Evolutionary conservation across 92 coral and sea anemone genomes (phyloP).

Genomic region (Epizoanthus ramosus): DNA sequence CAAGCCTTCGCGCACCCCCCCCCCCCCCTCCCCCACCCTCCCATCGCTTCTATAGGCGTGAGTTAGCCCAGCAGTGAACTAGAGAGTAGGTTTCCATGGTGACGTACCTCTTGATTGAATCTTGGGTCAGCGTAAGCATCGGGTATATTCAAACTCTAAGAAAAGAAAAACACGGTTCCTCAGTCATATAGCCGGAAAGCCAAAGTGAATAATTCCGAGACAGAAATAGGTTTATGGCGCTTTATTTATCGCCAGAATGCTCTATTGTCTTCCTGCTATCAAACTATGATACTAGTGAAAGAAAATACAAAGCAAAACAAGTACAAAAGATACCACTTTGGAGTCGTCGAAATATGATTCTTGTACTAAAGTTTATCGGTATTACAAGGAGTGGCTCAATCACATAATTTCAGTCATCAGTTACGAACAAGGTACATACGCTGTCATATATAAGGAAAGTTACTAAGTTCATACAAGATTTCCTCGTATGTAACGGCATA

Average conservation of each 20-base stretch:
- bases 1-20: too few relatives aligned
- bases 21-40: too few relatives aligned
- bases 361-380: not conserved
- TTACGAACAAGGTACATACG: too few relatives aligned
- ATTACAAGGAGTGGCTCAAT: not conserved
- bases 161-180: not conserved
- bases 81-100: not conserved
- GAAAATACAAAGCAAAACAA: not conserved
- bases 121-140: slow-evolving; percentile 92
- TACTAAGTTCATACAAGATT: too few relatives aligned
- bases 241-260: too few relatives aligned
- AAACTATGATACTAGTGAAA: not conserved
- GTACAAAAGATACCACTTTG: not conserved
- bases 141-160: slow-evolving; percentile 83
- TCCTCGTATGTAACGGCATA: too few relatives aligned
- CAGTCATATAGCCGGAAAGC: too few relatives aligned
- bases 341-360: not conserved
- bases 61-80: not conserved
- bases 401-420: not conserved
- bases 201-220: too few relatives aligned
- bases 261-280: too few relatives aligned
- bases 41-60: too few relatives aligned
- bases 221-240: too few relatives aligned
- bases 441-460: too few relatives aligned
- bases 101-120: slow-evolving; percentile 78